Base-by-base conservation (phyloP, 1,140 invertebrate genomes). In the Drosophila trapezifrons region DNA sequence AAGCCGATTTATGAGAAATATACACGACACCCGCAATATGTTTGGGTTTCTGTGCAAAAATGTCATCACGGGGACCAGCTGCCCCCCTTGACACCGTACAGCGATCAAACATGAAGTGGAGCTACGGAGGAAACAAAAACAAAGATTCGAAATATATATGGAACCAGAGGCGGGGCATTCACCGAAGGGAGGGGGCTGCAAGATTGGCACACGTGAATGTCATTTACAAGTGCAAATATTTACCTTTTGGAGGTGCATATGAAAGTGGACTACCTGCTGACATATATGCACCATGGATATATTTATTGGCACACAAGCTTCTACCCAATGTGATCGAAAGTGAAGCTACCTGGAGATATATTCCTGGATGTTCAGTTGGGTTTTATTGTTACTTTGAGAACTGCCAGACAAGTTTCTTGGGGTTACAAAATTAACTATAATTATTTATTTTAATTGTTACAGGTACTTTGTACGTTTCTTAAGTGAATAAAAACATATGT, bases 191-290 rank as follows among this genome's bases (percentile, higher is more conserved):
- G 38, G 47, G 8, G 20, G 3, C 7, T 17, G 40, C 20, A 46
- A 51, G 56, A 75, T 54, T 46, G 27, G 64, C 74, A 62, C 70
- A 86, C 72, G 80, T 83, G 83, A 89, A 87, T 83, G 83, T 87
- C 83, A 87, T 87, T 87, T 87, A 89, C 83, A 89, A 84, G 76
- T 74, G 83, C 84, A 89, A 87, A 87, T 80, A 80, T 87, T 87
- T 89, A 89, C 83, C 72, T 73, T 54, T 80, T 78, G 67, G 54
- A 71, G 80, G 70, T 62, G 57, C 80, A 83, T 62, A 52, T 38
- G 76, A 83, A 83, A 80, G 76, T 80, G 76, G 71, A 65, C 80
- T 84, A 60, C 70, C 70, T 66, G 42, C 60, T 38, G 75, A 70
- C 75, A 86, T 87, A 86, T 87, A 87, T 72, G 40, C 66, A 79